These are phyloP conservation scores for Dreissena rostriformis DNA, from an alignment of 1,140 invertebrate species.

Conservation along the genomic window DNA sequence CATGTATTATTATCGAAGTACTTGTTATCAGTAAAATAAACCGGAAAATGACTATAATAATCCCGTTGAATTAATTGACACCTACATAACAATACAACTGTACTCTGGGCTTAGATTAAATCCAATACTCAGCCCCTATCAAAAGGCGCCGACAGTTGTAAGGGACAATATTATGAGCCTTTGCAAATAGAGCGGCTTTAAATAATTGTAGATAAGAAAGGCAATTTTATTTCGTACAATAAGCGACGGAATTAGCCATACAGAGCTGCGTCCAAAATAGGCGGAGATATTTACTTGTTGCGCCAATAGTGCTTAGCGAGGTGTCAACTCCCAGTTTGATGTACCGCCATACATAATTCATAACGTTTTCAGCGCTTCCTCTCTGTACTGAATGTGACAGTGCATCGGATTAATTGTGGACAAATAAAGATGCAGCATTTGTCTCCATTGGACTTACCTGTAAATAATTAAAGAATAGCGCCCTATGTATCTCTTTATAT, in stretches of 20 bases:
- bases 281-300: background rate
- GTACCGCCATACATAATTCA: too few species aligned
- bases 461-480: background rate
- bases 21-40: too few species aligned
- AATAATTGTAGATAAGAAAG: background rate
- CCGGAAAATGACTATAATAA: background rate
- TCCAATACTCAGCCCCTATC: background rate
- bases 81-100: background rate
- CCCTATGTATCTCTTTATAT: background rate
- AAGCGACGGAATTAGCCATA: background rate
- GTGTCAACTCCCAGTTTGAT: background rate
- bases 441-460: background rate
- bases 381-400: background rate
- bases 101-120: background rate
- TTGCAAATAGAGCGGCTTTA: background rate
- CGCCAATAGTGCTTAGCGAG: background rate
- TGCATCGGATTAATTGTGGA: background rate
- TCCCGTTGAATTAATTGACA: background rate
- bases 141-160: background rate
- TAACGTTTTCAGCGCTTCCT: background rate
- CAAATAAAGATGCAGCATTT: background rate
- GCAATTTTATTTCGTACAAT: background rate
- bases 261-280: background rate
- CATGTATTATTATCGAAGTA: too few species aligned
- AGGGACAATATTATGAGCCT: background rate